Evolutionary conservation across 2,797 vertebrate species (phyloP).

Genomic region (Phoebastria nigripes): DNA sequence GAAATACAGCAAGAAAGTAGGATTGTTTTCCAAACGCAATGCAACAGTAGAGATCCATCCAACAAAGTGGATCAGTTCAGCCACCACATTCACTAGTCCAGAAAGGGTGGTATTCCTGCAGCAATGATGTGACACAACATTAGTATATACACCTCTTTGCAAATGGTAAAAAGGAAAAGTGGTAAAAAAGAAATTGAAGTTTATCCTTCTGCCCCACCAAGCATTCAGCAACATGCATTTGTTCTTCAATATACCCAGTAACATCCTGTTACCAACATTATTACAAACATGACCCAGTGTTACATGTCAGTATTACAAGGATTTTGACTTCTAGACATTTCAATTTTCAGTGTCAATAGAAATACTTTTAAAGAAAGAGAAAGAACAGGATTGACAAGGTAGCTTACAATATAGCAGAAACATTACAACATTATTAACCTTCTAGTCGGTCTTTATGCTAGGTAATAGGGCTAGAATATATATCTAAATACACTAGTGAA

Average conservation of each 20-base stretch:
- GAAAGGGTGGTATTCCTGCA: constrained; percentile 85
- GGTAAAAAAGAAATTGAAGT: not conserved
- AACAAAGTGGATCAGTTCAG: constrained; percentile 85
- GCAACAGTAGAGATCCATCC: constrained; percentile 80
- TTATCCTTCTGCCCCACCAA: not conserved
- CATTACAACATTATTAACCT: not conserved
- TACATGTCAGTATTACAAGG: not conserved
- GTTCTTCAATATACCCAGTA: not conserved
- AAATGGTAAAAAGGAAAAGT: not conserved
- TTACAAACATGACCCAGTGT: not conserved
- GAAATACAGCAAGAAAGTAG: constrained; percentile 84
- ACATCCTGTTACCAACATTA: not conserved
- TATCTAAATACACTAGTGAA: not conserved
- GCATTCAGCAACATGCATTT: not conserved
- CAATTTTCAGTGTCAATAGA: not conserved
- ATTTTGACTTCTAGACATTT: not conserved
- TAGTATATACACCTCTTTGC: not conserved
- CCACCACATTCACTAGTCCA: constrained; percentile 79
- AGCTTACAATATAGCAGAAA: not conserved
- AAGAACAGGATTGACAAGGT: not conserved
- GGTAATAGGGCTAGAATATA: not conserved
- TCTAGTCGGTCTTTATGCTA: not conserved
- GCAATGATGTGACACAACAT: not conserved
- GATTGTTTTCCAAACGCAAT: constrained; percentile 82
- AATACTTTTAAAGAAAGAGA: not conserved